These are phyloP conservation scores for Zapus hudsonius DNA, from an alignment of 2,113 vertebrate species.

Conservation along the genomic window DNA sequence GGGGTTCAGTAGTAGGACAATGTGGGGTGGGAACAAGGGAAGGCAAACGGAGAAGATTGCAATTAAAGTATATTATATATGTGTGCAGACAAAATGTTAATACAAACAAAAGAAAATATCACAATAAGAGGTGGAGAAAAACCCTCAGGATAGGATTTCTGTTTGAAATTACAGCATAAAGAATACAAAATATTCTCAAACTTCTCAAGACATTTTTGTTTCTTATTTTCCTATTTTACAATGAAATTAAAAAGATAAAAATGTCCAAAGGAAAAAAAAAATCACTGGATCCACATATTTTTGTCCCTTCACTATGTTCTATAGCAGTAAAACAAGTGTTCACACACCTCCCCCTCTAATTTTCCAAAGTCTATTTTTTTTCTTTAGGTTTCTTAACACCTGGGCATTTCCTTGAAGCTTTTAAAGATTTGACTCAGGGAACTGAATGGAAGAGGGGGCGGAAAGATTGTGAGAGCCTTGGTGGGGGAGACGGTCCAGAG, in stretches of 20 bases:
- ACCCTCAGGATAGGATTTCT: background rate
- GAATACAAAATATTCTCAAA: background rate
- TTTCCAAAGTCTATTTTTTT: background rate
- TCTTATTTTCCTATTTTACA: background rate
- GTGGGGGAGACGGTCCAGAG: too few species aligned
- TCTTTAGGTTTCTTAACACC: background rate
- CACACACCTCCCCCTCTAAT: background rate
- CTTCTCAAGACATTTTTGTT: background rate
- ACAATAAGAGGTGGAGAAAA: background rate
- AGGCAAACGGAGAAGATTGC: too few species aligned
- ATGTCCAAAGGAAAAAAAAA: background rate
- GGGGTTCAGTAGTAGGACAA: too few species aligned
- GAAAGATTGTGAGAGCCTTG: too few species aligned
- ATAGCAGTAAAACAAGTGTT: background rate
- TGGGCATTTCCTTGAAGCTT: background rate
- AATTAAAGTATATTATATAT: too few species aligned
- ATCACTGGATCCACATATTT: background rate
- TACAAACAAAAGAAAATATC: background rate
- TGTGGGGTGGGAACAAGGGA: too few species aligned
- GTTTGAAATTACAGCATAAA: slow-evolving; percentile 42
- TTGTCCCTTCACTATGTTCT: background rate
- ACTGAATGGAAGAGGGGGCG: too few species aligned
- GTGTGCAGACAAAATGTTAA: too few species aligned
- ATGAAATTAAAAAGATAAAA: background rate
- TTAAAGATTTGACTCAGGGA: background rate